Base-by-base conservation (phyloP, 2,888 invertebrate species). In the Drosophila acutilabella region DNA sequence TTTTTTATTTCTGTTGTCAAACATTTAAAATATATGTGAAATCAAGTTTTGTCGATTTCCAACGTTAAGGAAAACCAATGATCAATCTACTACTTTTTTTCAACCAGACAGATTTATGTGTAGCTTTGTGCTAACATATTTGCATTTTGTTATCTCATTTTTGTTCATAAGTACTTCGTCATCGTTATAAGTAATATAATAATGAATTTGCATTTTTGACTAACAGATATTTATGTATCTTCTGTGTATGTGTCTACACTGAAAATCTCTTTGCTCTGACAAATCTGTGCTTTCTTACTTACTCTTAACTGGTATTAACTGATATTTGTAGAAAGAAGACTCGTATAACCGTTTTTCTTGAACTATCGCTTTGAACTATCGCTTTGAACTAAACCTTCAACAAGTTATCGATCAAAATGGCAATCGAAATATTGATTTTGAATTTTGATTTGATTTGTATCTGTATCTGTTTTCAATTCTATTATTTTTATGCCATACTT, bases 61-160 rank as follows among this genome's bases (percentile, higher is more conserved):
- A 8, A 30, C 8, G 30, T 30, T 30, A 30, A 30, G 30, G 30
- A 30, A 8, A 30, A 30, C 2, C 7, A 30, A 30, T 30, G 8
- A 30, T 30, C 30, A 8, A 30, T 18, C 0, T 18, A 20, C n/a
- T 50, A 18, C 4, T 18, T 13, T 13, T 33, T 18, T 23, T 6
- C 23, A 23, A 23, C 6, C 1, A 23, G 23, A 23, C 23, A 23
- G 6, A 0, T 23, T 23, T 23, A 30, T 30, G 6, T n/a, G n/a
- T n/a, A n/a, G 30, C 30, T 8, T 33, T 16, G 6, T 14, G 10
- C 11, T 10, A 30, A 13, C 36, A 40, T 3, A 53, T 71, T 71
- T 71, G 71, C 50, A 71, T 71, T 71, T 71, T 71, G 71, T 38
- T 54, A 41, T 16, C 52, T 30, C 4, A 20, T 23, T 5, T n/a